Percentiles rank a stretch among this genome's conserved stretches.
These are phyloP conservation scores for Drosophila quasianomalipes DNA, from an alignment of 2,888 invertebrate species.

Conservation along the genomic window DNA sequence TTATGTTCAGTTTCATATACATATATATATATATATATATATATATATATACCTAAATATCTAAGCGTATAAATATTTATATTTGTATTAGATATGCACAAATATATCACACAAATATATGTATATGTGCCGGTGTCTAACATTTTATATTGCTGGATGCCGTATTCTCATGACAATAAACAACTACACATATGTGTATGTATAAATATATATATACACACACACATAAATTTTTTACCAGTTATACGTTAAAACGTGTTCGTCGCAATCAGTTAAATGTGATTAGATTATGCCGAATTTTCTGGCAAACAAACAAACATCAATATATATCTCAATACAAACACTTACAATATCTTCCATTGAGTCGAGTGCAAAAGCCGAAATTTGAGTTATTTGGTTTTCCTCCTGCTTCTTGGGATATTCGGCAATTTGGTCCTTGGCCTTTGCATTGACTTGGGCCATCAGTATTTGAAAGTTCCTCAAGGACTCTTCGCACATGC, in stretches of 20 bases:
- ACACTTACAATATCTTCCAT: slow-evolving; percentile 67
- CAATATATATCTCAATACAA: not conserved
- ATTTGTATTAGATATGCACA: slow-evolving; percentile 2
- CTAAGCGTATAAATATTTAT: not conserved
- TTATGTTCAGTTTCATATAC: slow-evolving; percentile 6
- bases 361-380: slow-evolving; percentile 7
- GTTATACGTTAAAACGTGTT: slow-evolving; percentile 24
- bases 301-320: slow-evolving; percentile 14
- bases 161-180: slow-evolving; percentile 32
- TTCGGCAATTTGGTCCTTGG: not conserved
- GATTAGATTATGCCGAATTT: slow-evolving; percentile 49
- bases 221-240: slow-evolving; percentile 11
- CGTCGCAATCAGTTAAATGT: slow-evolving; percentile 32
- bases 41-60: not conserved
- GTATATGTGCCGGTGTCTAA: not conserved
- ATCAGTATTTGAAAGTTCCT: slow-evolving; percentile 63
- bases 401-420: not conserved
- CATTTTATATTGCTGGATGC: slow-evolving; percentile 11
- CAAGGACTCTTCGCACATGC: slow-evolving; percentile 77
- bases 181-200: not conserved
- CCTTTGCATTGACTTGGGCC: slow-evolving; percentile 29
- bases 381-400: slow-evolving; percentile 7
- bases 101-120: slow-evolving; percentile 2
- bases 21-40: slow-evolving; percentile 4
- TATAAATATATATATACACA: slow-evolving; percentile 13